phyloP scores from a whole-genome alignment of 2,888 invertebrate genomes.

The Andrena chrysosceles region DNA sequence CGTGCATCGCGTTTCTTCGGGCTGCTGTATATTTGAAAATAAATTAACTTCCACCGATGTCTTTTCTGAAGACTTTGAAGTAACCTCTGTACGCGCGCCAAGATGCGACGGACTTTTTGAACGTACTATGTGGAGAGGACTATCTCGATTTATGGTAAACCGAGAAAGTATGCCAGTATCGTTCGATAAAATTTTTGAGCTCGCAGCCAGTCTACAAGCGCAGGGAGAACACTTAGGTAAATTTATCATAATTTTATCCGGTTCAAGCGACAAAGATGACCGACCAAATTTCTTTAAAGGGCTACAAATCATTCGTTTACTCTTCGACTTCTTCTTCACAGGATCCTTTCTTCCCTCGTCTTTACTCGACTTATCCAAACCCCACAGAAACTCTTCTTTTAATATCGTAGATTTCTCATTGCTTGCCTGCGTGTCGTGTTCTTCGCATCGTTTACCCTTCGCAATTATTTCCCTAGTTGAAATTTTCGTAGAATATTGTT shows the following conservation, averaged over 20 bases:
- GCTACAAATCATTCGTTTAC: constrained; percentile 70
- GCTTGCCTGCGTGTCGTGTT: constrained; percentile 25
- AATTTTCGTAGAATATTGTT: constrained; percentile 68
- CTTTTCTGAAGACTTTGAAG: constrained; percentile 65
- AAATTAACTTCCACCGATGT: constrained; percentile 76
- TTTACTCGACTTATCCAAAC: constrained; percentile 69
- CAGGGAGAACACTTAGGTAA: constrained; percentile 83
- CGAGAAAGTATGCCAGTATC: constrained; percentile 64
- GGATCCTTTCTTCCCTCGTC: constrained; percentile 62
- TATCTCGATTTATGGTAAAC: constrained; percentile 76
- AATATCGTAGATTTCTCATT: constrained; percentile 50
- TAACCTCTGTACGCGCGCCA: constrained; percentile 56
- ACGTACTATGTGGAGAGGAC: constrained; percentile 78
- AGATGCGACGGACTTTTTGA: constrained; percentile 77
- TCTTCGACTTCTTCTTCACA: constrained; percentile 64
- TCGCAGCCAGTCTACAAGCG: constrained; percentile 82
- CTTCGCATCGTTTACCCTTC: constrained; percentile 63
- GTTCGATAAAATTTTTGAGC: constrained; percentile 81
- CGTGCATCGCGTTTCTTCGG: constrained; percentile 70
- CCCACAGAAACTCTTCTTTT: constrained; percentile 75
- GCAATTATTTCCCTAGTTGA: constrained; percentile 62
- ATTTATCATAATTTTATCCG: constrained; percentile 79
- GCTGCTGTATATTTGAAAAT: constrained; percentile 76
- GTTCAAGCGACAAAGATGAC: constrained; percentile 79
- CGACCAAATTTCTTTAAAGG: constrained; percentile 80